Conservation (phyloP, 2,113 vertebrate genomes). For the Phocoena phocoena region DNA sequence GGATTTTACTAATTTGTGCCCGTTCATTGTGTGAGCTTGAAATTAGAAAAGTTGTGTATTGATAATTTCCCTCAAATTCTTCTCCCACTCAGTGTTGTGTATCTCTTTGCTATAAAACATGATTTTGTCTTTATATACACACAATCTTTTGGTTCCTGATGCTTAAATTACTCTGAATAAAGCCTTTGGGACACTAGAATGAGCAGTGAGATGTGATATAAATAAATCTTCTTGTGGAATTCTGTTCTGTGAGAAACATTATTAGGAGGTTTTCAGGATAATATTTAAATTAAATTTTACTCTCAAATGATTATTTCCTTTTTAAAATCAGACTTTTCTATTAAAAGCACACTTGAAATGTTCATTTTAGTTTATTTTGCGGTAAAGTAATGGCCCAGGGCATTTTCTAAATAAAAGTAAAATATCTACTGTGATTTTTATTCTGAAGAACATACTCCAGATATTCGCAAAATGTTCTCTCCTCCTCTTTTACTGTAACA, state of each 20-base stretch:
- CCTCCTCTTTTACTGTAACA: neutral
- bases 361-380: constrained; percentile 49
- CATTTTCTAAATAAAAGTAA: constrained; percentile 36
- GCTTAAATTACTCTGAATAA: neutral
- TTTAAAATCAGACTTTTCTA: constrained; percentile 43
- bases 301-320: constrained; percentile 22
- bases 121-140: neutral
- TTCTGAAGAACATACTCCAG: neutral
- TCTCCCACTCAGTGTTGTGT: neutral
- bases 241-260: neutral
- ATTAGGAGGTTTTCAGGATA: constrained; percentile 12
- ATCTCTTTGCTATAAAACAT: neutral
- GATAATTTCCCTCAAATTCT: neutral
- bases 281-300: constrained; percentile 56
- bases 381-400: constrained; percentile 29
- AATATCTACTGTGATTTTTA: constrained; percentile 38
- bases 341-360: constrained; percentile 40
- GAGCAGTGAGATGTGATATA: neutral
- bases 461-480: neutral
- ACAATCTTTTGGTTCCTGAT: neutral
- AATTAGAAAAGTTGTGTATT: neutral
- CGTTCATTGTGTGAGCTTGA: neutral
- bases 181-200: neutral
- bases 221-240: neutral
- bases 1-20: neutral